Conservation (phyloP, 2,888 invertebrate genomes). For the Cotesia congregata region DNA sequence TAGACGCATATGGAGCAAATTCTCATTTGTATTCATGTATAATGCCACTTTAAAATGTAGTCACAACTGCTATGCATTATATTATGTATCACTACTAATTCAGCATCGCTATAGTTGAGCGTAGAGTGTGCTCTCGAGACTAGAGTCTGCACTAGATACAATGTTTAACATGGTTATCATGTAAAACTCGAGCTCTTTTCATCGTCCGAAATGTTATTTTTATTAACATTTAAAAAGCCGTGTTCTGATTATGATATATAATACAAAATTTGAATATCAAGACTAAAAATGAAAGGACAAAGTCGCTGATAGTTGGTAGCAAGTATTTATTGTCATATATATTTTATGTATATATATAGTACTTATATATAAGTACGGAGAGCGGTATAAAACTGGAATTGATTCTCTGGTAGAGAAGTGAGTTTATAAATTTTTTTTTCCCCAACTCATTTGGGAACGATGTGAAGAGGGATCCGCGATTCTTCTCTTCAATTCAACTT, state of each 20-base stretch:
- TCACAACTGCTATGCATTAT: constrained; percentile 7
- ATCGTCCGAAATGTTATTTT: neutral
- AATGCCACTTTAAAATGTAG: constrained; percentile 23
- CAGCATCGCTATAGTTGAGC: neutral
- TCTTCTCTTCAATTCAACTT: constrained; percentile 34
- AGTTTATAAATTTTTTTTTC: constrained; percentile 13
- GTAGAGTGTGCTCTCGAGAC: neutral
- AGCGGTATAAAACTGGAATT: constrained; percentile 31
- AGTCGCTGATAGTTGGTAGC: neutral
- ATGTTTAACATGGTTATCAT: constrained; percentile 1
- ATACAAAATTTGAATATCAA: neutral
- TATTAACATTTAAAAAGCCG: neutral
- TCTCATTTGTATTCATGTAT: constrained; percentile 29
- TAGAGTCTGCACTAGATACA: neutral
- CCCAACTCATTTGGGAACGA: constrained; percentile 9
- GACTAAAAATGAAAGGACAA: neutral
- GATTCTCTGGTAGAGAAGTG: constrained; percentile 3
- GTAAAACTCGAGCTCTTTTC: neutral
- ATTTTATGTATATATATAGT: neutral
- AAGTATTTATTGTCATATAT: neutral
- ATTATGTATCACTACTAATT: neutral
- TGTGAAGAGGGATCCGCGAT: constrained; percentile 22
- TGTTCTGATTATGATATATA: no score
- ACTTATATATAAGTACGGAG: constrained; percentile 2
- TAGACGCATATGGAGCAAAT: neutral